Percentiles rank a stretch among this genome's conserved stretches.
These are phyloP conservation scores for Petroica traversi DNA, from an alignment of 2,113 vertebrate genomes.

Conservation along the genomic window DNA sequence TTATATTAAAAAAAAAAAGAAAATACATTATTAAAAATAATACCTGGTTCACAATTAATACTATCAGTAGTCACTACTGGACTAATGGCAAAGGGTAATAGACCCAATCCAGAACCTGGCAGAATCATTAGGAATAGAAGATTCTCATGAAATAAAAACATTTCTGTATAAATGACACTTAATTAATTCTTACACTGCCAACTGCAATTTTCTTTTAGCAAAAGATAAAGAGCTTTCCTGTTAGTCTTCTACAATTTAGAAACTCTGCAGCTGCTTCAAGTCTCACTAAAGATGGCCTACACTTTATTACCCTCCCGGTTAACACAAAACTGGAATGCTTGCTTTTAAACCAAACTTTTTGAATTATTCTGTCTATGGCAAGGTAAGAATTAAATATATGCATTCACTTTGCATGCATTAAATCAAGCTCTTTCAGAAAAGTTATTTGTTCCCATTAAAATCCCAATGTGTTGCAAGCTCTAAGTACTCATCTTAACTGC, in stretches of 20 bases:
- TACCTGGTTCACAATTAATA: conserved; percentile 99
- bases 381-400: conserved; percentile 76
- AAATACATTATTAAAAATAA: conserved; percentile 73
- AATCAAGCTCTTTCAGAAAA: conserved; percentile 55
- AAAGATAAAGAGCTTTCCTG: neutral
- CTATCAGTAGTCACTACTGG: conserved; percentile 92
- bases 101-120: conserved; percentile 93
- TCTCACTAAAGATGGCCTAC: conserved; percentile 9
- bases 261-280: neutral
- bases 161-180: conserved; percentile 72
- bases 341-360: conserved; percentile 19
- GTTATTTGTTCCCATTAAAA: conserved; percentile 61
- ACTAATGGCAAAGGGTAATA: conserved; percentile 93
- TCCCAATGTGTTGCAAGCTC: conserved; percentile 65
- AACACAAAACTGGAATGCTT: neutral
- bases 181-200: conserved; percentile 80
- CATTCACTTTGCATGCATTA: conserved; percentile 71
- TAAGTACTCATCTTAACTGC: too few relatives aligned
- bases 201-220: conserved; percentile 19
- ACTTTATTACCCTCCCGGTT: conserved; percentile 2
- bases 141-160: conserved; percentile 81
- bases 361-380: conserved; percentile 63
- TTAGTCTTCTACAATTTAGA: conserved; percentile 35
- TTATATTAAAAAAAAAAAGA: conserved; percentile 5
- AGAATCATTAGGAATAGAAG: conserved; percentile 80